These are phyloP conservation scores for Vulpes vulpes DNA, from an alignment of 2,113 vertebrate species.

Conservation along the genomic window DNA sequence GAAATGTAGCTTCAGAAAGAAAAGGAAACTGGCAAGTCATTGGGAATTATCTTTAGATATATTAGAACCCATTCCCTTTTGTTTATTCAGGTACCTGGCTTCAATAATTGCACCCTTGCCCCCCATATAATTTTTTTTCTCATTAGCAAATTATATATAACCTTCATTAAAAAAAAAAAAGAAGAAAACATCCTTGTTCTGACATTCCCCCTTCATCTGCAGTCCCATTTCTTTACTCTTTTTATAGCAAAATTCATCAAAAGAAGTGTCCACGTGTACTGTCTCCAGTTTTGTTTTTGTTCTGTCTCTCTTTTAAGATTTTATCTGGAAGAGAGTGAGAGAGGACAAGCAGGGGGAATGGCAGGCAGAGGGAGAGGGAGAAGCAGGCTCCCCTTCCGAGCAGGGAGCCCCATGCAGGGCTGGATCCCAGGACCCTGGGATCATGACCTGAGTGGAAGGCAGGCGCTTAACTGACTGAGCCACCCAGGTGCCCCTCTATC, in stretches of 20 bases:
- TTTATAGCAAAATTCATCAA: background rate
- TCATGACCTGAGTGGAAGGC: too few species aligned
- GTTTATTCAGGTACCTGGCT: background rate
- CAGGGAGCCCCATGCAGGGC: too few species aligned
- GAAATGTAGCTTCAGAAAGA: slow-evolving; percentile 55
- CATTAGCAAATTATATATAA: background rate
- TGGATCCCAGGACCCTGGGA: too few species aligned
- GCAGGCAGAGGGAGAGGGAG: too few species aligned
- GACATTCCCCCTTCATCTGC: background rate
- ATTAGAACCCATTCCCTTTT: background rate
- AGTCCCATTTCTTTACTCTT: background rate
- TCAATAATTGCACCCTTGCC: background rate
- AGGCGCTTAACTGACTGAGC: too few species aligned
- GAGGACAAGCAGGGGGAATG: too few species aligned
- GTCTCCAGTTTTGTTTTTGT: background rate
- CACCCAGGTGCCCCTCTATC: background rate
- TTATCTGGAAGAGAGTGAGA: too few species aligned
- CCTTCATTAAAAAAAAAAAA: background rate
- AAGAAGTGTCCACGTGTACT: background rate
- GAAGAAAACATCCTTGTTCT: background rate
- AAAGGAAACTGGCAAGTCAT: background rate
- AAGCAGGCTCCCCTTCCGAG: too few species aligned
- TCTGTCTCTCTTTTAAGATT: background rate
- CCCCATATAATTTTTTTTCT: background rate
- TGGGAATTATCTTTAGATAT: background rate